Conservation (phyloP, 1,140 invertebrate species). For the Brachionus sp. region DNA sequence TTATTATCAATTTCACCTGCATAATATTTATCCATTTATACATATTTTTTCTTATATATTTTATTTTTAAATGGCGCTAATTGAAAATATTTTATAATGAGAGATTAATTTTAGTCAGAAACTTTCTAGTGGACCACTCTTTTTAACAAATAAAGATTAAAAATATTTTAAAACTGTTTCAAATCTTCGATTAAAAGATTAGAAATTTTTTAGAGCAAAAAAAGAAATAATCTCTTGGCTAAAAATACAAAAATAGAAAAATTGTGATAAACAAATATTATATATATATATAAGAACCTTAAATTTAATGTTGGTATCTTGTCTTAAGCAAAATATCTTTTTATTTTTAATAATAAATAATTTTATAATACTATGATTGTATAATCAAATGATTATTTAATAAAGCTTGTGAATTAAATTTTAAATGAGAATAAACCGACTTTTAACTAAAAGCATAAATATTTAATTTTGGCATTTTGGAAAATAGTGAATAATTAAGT, state of each 20-base stretch:
- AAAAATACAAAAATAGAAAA: background rate
- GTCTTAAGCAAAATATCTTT: background rate
- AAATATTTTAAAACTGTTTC: too few species aligned
- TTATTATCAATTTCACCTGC: too few species aligned
- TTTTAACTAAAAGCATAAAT: background rate
- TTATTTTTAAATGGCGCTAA: too few species aligned
- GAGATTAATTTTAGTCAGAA: too few species aligned
- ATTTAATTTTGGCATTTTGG: background rate
- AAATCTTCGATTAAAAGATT: background rate
- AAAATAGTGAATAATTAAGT: background rate
- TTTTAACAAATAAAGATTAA: too few species aligned
- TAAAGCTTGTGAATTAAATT: background rate
- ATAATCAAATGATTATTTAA: background rate
- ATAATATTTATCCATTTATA: too few species aligned
- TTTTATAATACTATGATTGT: background rate
- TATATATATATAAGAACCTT: background rate
- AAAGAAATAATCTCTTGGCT: background rate
- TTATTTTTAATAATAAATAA: background rate
- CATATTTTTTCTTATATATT: too few species aligned
- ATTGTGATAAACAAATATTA: background rate
- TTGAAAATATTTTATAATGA: too few species aligned
- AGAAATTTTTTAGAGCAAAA: background rate
- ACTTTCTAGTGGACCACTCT: too few species aligned
- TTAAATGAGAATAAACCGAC: background rate
- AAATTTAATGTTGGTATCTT: background rate